phyloP scores from a whole-genome alignment of 1,140 invertebrate species.

The Sesamia nonagrioides region DNA sequence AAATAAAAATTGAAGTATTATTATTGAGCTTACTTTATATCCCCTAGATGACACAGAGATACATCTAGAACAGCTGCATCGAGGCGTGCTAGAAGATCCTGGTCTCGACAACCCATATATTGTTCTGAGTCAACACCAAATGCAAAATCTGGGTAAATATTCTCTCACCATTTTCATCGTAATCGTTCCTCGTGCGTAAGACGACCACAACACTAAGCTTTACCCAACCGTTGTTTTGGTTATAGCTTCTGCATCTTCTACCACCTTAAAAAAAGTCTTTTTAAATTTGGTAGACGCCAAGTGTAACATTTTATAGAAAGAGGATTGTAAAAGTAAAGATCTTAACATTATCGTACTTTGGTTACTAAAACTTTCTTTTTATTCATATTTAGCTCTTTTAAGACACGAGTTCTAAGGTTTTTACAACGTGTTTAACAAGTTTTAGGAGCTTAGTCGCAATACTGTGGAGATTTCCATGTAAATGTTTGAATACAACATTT shows the following conservation, averaged over 20 bases:
- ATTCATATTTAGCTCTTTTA: neutral
- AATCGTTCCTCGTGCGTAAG: too few species aligned
- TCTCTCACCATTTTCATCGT: neutral
- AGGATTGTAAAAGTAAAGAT: neutral
- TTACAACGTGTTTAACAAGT: neutral
- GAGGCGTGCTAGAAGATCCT: conserved; percentile 75
- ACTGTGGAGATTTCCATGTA: neutral
- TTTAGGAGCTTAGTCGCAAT: conserved; percentile 6
- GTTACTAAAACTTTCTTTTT: neutral
- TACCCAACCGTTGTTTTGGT: too few species aligned
- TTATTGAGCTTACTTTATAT: neutral
- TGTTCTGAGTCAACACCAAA: conserved; percentile 82
- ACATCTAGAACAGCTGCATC: conserved; percentile 76
- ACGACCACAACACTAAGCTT: too few species aligned
- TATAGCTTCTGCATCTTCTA: too few species aligned
- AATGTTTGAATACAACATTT: neutral
- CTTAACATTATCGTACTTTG: neutral
- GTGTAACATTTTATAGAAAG: too few species aligned
- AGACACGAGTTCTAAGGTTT: too few species aligned
- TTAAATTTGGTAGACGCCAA: too few species aligned
- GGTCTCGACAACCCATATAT: conserved; percentile 74
- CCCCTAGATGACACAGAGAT: conserved; percentile 72
- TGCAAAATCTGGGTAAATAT: conserved; percentile 81
- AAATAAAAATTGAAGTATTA: too few species aligned
- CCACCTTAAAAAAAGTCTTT: too few species aligned